These are phyloP conservation scores for Orestias chungarensis DNA, from an alignment of 2,797 vertebrate species.

Conservation along the genomic window DNA sequence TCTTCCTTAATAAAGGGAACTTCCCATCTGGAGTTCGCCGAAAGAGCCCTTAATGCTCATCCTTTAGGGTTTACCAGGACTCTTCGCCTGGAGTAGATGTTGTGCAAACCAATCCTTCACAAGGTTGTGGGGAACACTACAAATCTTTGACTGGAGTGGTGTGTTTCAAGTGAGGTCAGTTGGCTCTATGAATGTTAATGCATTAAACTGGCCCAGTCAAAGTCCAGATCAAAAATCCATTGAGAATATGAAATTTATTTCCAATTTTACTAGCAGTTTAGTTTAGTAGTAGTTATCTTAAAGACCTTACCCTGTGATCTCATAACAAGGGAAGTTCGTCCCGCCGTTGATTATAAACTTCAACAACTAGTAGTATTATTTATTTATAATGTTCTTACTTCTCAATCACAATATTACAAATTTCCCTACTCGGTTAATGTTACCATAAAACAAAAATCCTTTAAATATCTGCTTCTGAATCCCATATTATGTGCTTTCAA, in stretches of 20 bases:
- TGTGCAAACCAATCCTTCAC: background rate
- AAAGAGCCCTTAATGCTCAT: too few species aligned
- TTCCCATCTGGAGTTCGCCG: too few species aligned
- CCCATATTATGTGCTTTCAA: slow-evolving; percentile 19
- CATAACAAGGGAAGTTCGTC: too few species aligned
- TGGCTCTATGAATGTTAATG: background rate
- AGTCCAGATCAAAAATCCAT: background rate
- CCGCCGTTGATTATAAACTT: background rate
- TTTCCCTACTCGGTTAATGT: background rate
- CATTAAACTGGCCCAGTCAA: background rate
- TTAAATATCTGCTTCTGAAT: slow-evolving; percentile 23
- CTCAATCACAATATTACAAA: background rate
- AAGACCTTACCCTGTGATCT: background rate
- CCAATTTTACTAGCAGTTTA: background rate
- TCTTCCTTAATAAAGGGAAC: too few species aligned
- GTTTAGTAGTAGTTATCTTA: too few species aligned
- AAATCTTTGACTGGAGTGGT: background rate
- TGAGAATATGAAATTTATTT: background rate
- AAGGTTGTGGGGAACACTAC: background rate
- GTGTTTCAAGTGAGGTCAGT: background rate
- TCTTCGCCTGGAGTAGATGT: background rate
- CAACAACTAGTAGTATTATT: slow-evolving; percentile 8
- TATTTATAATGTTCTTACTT: slow-evolving; percentile 5
- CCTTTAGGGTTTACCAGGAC: too few species aligned
- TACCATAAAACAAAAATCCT: background rate